phyloP scores from a whole-genome alignment of 2,888 invertebrate species.

The Pristionchus mayeri region DNA sequence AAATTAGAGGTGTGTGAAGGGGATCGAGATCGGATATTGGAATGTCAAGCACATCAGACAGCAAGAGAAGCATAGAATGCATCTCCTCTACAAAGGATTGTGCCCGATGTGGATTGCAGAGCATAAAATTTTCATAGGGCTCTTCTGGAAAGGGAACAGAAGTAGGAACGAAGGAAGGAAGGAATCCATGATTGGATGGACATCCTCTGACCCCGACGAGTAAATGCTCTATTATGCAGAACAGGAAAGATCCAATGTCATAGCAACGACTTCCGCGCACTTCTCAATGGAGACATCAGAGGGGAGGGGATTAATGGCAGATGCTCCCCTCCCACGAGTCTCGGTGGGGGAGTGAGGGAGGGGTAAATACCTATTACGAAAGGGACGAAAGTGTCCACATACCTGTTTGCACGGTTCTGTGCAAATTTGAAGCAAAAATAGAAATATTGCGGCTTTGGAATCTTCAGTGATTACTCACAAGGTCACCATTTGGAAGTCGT shows the following conservation, averaged over 20 bases:
- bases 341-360: too few relatives aligned
- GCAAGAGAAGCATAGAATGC: not conserved
- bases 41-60: constrained; percentile 13
- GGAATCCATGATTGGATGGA: constrained; percentile 6
- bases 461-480: not conserved
- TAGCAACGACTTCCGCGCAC: constrained; percentile 37
- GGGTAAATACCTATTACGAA: too few relatives aligned
- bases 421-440: too few relatives aligned
- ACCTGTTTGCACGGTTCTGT: too few relatives aligned
- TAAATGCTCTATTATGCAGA: not conserved
- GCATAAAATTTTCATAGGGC: constrained; percentile 26
- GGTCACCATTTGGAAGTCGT: too few relatives aligned
- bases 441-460: too few relatives aligned
- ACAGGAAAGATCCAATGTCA: constrained; percentile 16
- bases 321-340: too few relatives aligned
- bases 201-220: not conserved
- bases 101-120: not conserved
- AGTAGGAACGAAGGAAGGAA: constrained; percentile 8
- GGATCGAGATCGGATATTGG: constrained; percentile 20
- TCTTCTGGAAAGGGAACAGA: constrained; percentile 1
- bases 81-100: not conserved
- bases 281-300: not conserved
- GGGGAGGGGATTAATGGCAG: not conserved
- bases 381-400: too few relatives aligned
- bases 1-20: not conserved